phyloP scores from a whole-genome alignment of 2,797 vertebrate species.

The Pantherophis vulpinus region DNA sequence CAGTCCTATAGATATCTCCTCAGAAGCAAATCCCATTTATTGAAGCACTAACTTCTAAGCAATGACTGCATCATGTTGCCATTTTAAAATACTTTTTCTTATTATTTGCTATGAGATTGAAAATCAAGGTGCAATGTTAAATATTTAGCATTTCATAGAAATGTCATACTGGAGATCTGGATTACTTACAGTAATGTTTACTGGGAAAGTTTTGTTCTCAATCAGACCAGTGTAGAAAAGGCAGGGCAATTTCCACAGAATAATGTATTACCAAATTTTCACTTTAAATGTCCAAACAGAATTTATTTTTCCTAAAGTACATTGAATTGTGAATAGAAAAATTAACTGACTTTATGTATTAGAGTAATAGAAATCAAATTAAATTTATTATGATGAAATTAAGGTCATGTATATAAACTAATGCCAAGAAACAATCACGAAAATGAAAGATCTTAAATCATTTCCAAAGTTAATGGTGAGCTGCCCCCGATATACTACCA shows the following conservation, averaged over 20 bases:
- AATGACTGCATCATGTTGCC: background rate
- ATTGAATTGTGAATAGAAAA: background rate
- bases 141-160: constrained; percentile 49
- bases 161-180: constrained; percentile 25
- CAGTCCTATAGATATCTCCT: background rate
- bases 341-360: background rate
- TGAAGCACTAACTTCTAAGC: background rate
- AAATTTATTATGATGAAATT: constrained; percentile 16
- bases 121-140: constrained; percentile 33
- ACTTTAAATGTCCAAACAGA: constrained; percentile 27
- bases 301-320: constrained; percentile 7
- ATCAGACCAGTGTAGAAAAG: background rate
- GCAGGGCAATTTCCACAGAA: constrained; percentile 8
- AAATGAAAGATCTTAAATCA: constrained; percentile 7
- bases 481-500: background rate
- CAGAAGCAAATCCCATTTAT: background rate
- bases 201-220: constrained; percentile 43
- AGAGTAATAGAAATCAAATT: background rate
- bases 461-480: background rate
- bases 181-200: constrained; percentile 30
- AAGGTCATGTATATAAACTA: background rate
- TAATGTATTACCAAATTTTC: constrained; percentile 33
- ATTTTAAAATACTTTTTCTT: background rate
- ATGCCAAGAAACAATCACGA: background rate
- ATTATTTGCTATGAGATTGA: background rate